Evolutionary conservation across 2,797 vertebrate species (phyloP).

Genomic region (Rachycentron canadum): DNA sequence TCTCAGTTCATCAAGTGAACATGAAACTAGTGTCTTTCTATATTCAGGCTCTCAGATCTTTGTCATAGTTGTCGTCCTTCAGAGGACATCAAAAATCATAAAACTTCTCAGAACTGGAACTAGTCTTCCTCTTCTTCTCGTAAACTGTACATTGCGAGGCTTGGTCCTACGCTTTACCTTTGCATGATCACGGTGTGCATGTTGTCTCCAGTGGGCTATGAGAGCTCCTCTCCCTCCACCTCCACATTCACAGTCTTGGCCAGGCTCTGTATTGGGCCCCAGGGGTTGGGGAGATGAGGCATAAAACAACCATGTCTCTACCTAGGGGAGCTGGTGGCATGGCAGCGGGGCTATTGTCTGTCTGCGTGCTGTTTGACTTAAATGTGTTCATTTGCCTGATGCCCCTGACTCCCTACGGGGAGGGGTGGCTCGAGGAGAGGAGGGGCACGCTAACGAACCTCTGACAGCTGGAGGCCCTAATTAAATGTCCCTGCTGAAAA

Average conservation of each 20-base stretch:
- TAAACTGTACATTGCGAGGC: conserved; percentile 18
- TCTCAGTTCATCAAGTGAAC: background rate
- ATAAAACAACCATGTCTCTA: conserved; percentile 83
- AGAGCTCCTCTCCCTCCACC: conserved; percentile 67
- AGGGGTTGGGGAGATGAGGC: conserved; percentile 80
- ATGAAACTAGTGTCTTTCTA: background rate
- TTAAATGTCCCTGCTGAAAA: conserved; percentile 89
- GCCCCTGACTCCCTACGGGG: conserved; percentile 77
- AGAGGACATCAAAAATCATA: conserved; percentile 11
- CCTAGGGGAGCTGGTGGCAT: conserved; percentile 80
- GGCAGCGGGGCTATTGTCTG: conserved; percentile 78
- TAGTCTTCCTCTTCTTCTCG: conserved; percentile 11
- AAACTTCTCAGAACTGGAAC: background rate
- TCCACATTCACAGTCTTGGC: conserved; percentile 67
- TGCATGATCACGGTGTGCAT: conserved; percentile 50
- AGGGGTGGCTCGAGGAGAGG: conserved; percentile 77
- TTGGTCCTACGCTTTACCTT: conserved; percentile 56
- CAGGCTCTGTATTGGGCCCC: conserved; percentile 79
- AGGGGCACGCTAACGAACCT: conserved; percentile 87
- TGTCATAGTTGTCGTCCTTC: background rate
- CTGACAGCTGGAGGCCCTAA: conserved; percentile 91
- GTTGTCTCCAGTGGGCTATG: conserved; percentile 69
- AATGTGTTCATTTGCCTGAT: conserved; percentile 88
- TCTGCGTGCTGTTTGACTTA: conserved; percentile 85
- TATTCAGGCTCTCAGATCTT: background rate